phyloP scores from a whole-genome alignment of 2,797 vertebrate genomes.

The Apodemus agrarius region DNA sequence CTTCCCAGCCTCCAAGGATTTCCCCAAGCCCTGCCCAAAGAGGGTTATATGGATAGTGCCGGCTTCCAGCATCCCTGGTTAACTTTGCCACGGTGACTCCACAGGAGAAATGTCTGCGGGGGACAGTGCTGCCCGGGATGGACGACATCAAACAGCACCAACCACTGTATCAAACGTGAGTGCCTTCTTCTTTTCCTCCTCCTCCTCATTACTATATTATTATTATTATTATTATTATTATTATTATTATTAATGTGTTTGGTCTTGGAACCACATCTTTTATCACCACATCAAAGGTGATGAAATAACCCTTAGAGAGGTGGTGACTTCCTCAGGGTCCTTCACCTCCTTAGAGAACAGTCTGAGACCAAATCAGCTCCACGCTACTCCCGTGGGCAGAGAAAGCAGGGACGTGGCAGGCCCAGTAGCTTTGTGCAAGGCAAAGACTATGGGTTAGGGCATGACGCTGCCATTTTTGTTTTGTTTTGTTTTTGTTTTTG shows the following conservation, averaged over 20 bases:
- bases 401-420: not conserved
- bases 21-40: not conserved
- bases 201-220: not conserved
- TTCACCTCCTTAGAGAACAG: not conserved
- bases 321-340: not conserved
- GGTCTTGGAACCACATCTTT: not conserved
- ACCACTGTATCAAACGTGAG: constrained; percentile 97
- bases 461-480: not conserved
- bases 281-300: not conserved
- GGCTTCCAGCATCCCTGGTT: constrained; percentile 63
- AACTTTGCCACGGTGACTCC: constrained; percentile 71
- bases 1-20: not conserved
- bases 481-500: too few species aligned
- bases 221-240: too few species aligned
- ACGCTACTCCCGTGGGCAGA: not conserved
- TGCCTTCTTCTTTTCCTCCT: constrained; percentile 50
- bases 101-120: constrained; percentile 96
- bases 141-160: constrained; percentile 94
- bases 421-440: not conserved
- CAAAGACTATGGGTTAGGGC: not conserved
- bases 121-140: constrained; percentile 97
- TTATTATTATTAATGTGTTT: not conserved
- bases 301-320: not conserved
- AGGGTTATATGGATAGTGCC: not conserved
- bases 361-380: not conserved